These are phyloP conservation scores for Diplogasteroides magnus DNA, from an alignment of 1,140 invertebrate genomes.

Conservation along the genomic window DNA sequence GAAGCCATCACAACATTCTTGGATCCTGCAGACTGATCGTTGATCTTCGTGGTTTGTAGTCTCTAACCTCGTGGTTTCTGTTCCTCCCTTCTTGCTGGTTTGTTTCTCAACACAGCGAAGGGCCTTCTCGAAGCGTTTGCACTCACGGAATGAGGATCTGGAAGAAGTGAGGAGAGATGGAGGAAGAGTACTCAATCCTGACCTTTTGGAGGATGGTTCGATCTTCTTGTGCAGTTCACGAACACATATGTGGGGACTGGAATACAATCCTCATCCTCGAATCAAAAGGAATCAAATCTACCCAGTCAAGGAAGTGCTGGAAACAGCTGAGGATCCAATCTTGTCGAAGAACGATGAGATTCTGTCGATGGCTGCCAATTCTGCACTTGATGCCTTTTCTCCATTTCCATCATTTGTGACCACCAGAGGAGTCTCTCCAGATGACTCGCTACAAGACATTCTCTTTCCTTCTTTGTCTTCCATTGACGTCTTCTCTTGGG, in stretches of 20 bases:
- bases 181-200: no score
- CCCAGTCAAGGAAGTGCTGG: neutral
- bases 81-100: neutral
- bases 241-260: neutral
- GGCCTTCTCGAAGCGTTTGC: neutral
- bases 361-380: neutral
- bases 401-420: neutral
- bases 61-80: neutral
- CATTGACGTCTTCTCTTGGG: no score
- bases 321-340: neutral
- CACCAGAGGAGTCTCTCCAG: no score
- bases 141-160: neutral
- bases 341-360: neutral
- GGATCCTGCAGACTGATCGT: neutral
- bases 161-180: no score
- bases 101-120: neutral
- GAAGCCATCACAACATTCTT: neutral
- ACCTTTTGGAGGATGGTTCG: no score
- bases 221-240: neutral
- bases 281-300: no score
- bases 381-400: no score
- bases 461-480: no score
- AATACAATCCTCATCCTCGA: no score
- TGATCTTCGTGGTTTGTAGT: neutral
- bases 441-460: no score